Evolutionary conservation across 2,113 vertebrate species (phyloP).

Genomic region (Montifringilla adamsi): DNA sequence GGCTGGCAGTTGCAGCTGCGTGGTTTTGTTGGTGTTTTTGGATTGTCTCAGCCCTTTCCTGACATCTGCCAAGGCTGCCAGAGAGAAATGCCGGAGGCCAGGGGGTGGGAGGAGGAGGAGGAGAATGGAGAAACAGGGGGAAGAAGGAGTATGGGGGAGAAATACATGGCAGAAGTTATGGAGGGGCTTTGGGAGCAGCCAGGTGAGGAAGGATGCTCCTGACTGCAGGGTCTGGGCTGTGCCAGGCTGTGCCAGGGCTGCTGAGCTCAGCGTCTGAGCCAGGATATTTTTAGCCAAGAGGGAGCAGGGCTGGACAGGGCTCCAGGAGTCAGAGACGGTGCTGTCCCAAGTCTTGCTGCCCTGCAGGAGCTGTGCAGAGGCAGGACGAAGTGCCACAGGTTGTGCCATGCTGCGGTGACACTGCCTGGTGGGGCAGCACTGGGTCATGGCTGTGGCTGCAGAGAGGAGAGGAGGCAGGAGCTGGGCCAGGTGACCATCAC

Average conservation of each 20-base stretch:
- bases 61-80: not conserved
- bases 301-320: accelerated
- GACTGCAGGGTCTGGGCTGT: not conserved
- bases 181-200: not conserved
- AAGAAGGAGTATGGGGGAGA: not conserved
- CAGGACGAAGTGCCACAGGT: not conserved
- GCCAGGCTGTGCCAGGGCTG: not conserved
- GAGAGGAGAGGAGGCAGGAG: not conserved
- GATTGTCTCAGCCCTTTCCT: not conserved
- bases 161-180: not conserved
- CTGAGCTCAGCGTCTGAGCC: not conserved
- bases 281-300: conserved; percentile 60
- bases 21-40: not conserved
- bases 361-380: not conserved
- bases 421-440: not conserved
- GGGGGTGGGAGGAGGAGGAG: not conserved
- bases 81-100: not conserved
- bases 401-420: accelerated
- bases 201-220: not conserved
- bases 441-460: not conserved
- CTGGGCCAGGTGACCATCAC: accelerated
- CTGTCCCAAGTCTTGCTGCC: not conserved
- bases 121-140: not conserved
- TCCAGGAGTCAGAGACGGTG: not conserved
- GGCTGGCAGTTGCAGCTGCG: not conserved